Evolutionary conservation across 2,888 invertebrate genomes (phyloP), one percentile per base, ranked within the genome.

Genomic region (Synergus japonicus): DNA sequence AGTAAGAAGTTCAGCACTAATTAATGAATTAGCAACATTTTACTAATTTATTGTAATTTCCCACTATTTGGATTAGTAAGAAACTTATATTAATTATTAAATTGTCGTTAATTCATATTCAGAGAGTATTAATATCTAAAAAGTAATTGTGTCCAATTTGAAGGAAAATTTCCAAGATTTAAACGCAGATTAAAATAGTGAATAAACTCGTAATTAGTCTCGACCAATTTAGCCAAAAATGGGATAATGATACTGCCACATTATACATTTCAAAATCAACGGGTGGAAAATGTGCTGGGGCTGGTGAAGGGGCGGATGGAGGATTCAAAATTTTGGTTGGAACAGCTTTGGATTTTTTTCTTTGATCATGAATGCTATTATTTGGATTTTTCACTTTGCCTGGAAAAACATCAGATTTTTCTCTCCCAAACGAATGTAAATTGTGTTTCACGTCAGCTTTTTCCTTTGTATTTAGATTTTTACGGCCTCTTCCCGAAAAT

Each of bases 211-310:
- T 49, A 54, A 73, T 73, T 15, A 73, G 4, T 37, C 73, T 29
- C 8, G 15, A 9, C 54, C 37, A 73, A 37, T 54, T 73, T 15
- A 73, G 49, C 49, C 29, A 10, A 22, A 41, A 78, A 22, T 64
- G 10, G 18, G 15, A 15, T 2, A 63, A 77, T 41, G 60, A 63
- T 13, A 37, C 29, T 4, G 76, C n/a, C 29, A 37, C 64, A 43
- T 79, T 76, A 43, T 60, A 49, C 37, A 76, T 78, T 37, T 81
- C 83, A 78, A 85, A 54, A 76, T 87, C 83, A 10, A 85, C 86
- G 10, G 87, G 87, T 18, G 87, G 80, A 13, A 82, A 87, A 80
- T 88, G 85, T 44, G 87, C 87, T 18, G 85, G 85, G 58, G 82
- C 85, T 46, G 87, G 83, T 76, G 87, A 87, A 1, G 85, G 87